These are phyloP conservation scores for Lagopus muta DNA, from an alignment of 2,113 vertebrate genomes.

Conservation along the genomic window DNA sequence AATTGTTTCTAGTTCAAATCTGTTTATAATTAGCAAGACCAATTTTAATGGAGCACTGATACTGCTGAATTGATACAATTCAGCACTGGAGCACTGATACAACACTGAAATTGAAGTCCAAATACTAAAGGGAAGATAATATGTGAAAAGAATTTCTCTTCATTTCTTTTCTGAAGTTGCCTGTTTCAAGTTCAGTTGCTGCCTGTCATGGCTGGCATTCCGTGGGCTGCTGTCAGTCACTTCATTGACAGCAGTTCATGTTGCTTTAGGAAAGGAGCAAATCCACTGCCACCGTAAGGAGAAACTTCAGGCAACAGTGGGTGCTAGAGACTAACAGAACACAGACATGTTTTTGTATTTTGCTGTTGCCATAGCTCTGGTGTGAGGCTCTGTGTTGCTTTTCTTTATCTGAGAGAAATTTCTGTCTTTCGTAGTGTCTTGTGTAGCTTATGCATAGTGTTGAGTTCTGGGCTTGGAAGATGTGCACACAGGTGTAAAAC, in stretches of 20 bases:
- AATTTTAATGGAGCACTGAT: neutral
- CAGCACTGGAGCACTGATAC: neutral
- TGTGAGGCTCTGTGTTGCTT: neutral
- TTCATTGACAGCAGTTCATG: neutral
- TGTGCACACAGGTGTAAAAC: neutral
- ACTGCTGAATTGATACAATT: too few species aligned
- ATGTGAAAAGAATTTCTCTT: neutral
- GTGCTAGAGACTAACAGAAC: neutral
- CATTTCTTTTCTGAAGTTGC: accelerated
- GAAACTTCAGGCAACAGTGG: accelerated
- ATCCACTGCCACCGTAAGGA: neutral
- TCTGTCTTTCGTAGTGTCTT: too few species aligned
- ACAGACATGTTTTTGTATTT: too few species aligned
- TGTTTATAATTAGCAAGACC: neutral
- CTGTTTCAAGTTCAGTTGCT: neutral
- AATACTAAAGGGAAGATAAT: neutral
- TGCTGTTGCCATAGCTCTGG: neutral
- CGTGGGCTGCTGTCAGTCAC: neutral
- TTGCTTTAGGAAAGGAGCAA: neutral
- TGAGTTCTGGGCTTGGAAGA: neutral
- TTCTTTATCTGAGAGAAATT: neutral
- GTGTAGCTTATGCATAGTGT: accelerated
- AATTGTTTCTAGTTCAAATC: neutral
- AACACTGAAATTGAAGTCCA: neutral
- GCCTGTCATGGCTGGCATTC: neutral